Percentiles rank a stretch among this genome's conserved stretches.
These are phyloP conservation scores for Ylistrum balloti DNA, from an alignment of 1,140 invertebrate genomes.

Conservation along the genomic window DNA sequence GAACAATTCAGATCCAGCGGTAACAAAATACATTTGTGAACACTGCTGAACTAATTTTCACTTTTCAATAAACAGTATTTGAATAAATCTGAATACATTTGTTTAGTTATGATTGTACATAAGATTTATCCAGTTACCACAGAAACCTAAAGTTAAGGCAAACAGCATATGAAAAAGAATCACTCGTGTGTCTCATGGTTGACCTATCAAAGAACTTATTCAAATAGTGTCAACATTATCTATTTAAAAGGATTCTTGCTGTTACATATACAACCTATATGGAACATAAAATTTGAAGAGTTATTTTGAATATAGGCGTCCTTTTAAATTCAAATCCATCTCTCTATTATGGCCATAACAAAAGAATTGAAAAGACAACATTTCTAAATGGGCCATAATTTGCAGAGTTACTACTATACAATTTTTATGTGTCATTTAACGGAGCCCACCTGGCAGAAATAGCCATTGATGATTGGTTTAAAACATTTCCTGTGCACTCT, in stretches of 20 bases:
- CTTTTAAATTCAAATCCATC: constrained; percentile 33
- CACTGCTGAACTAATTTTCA: no score
- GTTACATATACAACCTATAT: constrained; percentile 26
- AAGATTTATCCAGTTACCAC: neutral
- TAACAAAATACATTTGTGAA: no score
- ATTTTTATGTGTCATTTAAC: neutral
- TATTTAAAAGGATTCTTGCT: neutral
- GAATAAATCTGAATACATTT: neutral
- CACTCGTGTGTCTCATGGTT: neutral
- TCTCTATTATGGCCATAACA: constrained; percentile 9
- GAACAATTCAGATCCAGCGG: no score
- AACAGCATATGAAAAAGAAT: constrained; percentile 14
- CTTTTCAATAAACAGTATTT: no score
- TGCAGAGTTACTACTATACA: neutral
- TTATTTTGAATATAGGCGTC: constrained; percentile 27
- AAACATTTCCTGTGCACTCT: constrained; percentile 33
- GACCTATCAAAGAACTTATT: neutral
- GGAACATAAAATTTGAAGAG: constrained; percentile 14
- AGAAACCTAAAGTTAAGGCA: neutral
- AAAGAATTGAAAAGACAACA: constrained; percentile 40
- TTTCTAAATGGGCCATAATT: constrained; percentile 29
- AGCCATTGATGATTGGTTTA: constrained; percentile 22
- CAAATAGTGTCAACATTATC: neutral
- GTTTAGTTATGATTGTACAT: neutral
- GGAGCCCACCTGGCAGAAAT: constrained; percentile 25